Evolutionary conservation across 2,888 invertebrate species (phyloP).

Genomic region (Monopis laevigella): DNA sequence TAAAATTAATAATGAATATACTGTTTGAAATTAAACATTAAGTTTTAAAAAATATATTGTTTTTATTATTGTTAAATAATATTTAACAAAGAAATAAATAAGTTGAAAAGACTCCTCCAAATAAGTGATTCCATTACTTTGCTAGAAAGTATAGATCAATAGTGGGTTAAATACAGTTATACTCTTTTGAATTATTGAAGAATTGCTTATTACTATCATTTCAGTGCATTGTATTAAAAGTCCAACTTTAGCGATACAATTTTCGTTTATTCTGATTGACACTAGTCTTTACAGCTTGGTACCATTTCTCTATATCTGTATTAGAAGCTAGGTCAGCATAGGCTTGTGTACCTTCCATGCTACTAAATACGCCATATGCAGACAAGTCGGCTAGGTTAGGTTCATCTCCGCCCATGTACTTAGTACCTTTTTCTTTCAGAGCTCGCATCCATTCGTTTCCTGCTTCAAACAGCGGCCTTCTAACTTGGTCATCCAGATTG

Average conservation of each 20-base stretch:
- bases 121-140: too few species aligned
- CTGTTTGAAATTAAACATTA: too few species aligned
- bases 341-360: constrained; percentile 92
- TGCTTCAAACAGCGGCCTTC: constrained; percentile 89
- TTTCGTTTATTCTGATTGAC: constrained; percentile 69
- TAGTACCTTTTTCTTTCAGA: constrained; percentile 72
- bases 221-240: too few species aligned
- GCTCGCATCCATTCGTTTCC: constrained; percentile 82
- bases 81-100: too few species aligned
- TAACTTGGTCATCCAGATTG: constrained; percentile 85
- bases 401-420: constrained; percentile 85
- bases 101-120: too few species aligned
- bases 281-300: constrained; percentile 73
- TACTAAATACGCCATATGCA: constrained; percentile 88
- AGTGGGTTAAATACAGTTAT: too few species aligned
- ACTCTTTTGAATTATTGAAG: too few species aligned
- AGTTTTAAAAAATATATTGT: too few species aligned
- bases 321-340: constrained; percentile 82
- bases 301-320: constrained; percentile 84
- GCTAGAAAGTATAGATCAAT: too few species aligned
- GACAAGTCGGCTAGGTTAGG: constrained; percentile 95
- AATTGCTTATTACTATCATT: too few species aligned
- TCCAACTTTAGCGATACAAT: constrained; percentile 17
- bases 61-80: too few species aligned
- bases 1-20: too few species aligned